phyloP scores from a whole-genome alignment of 2,113 vertebrate species.

The Paedocypris sp. region DNA sequence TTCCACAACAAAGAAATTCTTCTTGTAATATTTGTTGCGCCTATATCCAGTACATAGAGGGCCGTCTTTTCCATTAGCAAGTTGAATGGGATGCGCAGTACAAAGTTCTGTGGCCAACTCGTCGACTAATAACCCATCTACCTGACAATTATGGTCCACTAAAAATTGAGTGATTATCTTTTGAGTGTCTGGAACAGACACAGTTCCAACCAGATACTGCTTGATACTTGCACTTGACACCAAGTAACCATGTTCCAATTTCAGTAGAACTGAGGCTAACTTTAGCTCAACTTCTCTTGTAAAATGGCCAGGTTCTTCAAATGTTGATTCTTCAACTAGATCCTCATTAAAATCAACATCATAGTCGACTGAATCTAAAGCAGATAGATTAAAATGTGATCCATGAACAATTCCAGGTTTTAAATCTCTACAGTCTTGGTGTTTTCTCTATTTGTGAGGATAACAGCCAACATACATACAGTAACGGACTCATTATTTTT shows the following conservation, averaged over 20 bases:
- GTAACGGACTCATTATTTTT: not conserved
- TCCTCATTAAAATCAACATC: not conserved
- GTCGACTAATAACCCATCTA: not conserved
- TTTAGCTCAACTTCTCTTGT: not conserved
- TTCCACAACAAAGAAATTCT: not conserved
- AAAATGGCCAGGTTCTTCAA: not conserved
- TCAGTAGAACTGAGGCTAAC: not conserved
- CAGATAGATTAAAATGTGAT: not conserved
- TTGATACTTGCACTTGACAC: not conserved
- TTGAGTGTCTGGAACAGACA: not conserved
- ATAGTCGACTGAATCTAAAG: not conserved
- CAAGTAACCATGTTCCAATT: not conserved
- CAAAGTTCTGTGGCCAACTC: not conserved
- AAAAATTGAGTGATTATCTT: not conserved
- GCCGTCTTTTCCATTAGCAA: not conserved
- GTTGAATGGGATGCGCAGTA: not conserved
- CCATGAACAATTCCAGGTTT: not conserved
- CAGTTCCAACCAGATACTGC: not conserved
- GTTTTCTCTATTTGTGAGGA: constrained; percentile 4
- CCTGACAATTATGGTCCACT: not conserved
- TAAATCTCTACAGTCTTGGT: not conserved
- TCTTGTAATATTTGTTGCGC: not conserved
- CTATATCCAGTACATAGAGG: not conserved
- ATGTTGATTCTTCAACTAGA: not conserved
- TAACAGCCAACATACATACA: constrained; percentile 2